Evolutionary conservation across 2,888 invertebrate genomes (phyloP), one percentile per base, ranked within the genome.

Genomic region (Dolichomitus sp.): DNA sequence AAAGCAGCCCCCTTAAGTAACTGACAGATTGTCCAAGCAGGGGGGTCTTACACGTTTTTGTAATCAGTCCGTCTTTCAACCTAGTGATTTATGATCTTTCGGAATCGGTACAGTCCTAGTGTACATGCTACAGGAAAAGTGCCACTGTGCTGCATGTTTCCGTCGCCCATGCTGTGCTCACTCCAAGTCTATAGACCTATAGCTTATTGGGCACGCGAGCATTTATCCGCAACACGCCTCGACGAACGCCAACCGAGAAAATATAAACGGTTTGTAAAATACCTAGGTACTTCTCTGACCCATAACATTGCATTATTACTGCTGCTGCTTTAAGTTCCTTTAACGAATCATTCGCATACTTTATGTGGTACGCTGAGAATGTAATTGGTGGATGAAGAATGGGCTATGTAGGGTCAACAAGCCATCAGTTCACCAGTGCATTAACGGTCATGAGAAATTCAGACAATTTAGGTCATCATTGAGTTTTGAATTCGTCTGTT

Each of bases 181-280:
- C 50, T 7, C 33, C 17, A 17, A 42, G 33, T 4, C 23, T 17
- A 6, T 54, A 69, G 17, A 23, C 23, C 7, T 54, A 40, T n/a
- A 40, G n/a, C 23, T 50, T 27, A 54, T 23, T 40, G 52, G 23
- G 17, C 69, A 23, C 54, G 27, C 23, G 54, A 52, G 69, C 37
- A n/a, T 40, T 27, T n/a, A 77, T 83, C 85, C 83, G 83, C 77
- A 86, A 89, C 86, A 89, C 85, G 85, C 82, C 84, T 85, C 82
- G 85, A 70, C 84, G 73, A 88, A 85, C 82, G 87, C 86, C 87
- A 87, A 87, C 88, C 84, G 86, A 87, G 88, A 88, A 88, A 87
- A 89, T 88, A 89, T 89, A 88, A 88, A 89, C 85, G 72, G 86
- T 85, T 86, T 84, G 81, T 84, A 87, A 87, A 88, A 85, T 84